Conservation (phyloP, 2,888 invertebrate species). For the Chironomus tentans region DNA sequence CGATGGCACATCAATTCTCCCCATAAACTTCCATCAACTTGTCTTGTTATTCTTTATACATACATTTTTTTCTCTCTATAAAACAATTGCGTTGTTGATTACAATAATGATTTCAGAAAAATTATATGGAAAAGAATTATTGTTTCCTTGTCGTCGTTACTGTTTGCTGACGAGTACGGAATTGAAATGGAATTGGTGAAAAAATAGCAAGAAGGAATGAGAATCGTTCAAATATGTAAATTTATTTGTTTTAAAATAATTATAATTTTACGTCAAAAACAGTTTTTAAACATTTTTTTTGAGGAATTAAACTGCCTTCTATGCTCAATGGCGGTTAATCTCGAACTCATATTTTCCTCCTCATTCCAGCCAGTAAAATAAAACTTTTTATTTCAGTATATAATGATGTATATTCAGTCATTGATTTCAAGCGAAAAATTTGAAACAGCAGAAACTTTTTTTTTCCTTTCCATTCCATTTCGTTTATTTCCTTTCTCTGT, state of each 20-base stretch:
- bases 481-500: not conserved
- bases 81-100: slow-evolving; percentile 25
- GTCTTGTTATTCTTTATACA: not conserved
- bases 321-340: not conserved
- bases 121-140: not conserved
- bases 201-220: not conserved
- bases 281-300: not conserved
- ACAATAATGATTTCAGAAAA: slow-evolving; percentile 14
- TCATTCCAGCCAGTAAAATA: not conserved
- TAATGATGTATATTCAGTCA: slow-evolving; percentile 8
- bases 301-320: not conserved
- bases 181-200: not conserved
- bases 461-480: not conserved
- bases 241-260: slow-evolving; percentile 27
- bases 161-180: not conserved
- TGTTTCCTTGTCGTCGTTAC: slow-evolving; percentile 16
- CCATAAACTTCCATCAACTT: not conserved
- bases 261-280: slow-evolving; percentile 23
- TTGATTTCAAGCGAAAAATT: slow-evolving; percentile 4
- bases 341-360: not conserved
- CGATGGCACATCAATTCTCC: not conserved
- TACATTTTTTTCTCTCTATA: not conserved
- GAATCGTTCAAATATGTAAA: slow-evolving; percentile 18
- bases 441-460: not conserved
- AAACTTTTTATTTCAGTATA: not conserved